Percentiles rank a stretch among this genome's conserved stretches.
Evolutionary conservation across 2,113 vertebrate genomes (phyloP).

Genomic region (Elephantulus edwardii): DNA sequence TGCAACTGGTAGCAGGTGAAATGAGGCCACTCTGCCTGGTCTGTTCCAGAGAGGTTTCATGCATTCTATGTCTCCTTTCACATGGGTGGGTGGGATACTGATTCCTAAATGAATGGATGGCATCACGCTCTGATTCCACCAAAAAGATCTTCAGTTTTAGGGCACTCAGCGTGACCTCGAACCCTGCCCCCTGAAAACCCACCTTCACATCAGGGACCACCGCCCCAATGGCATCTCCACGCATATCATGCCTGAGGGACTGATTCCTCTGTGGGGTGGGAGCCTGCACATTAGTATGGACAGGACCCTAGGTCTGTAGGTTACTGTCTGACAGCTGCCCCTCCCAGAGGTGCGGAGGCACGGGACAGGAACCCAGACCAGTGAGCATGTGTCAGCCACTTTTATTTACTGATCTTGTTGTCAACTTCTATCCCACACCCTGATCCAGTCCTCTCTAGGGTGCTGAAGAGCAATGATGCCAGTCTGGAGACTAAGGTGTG

Average conservation of each 20-base stretch:
- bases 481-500: no score
- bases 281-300: slow-evolving; percentile 70
- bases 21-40: background rate
- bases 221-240: background rate
- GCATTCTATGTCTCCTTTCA: background rate
- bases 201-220: background rate
- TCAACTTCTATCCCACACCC: background rate
- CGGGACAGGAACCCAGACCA: background rate
- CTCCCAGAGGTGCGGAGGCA: slow-evolving; percentile 72
- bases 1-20: background rate
- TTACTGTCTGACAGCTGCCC: slow-evolving; percentile 73
- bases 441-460: no score
- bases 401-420: background rate
- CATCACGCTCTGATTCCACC: background rate
- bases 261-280: background rate
- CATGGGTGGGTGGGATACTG: background rate
- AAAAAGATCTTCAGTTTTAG: fast-evolving
- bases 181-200: background rate
- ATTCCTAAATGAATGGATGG: background rate
- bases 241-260: background rate
- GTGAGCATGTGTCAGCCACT: background rate
- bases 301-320: slow-evolving; percentile 65
- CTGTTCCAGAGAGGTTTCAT: background rate
- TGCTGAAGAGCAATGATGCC: no score
- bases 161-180: background rate